A percentile compares a stretch with the other conserved stretches of the same genome.
Evolutionary conservation across 2,113 vertebrate genomes (phyloP).

Genomic region (Herpetotheres cachinnans): DNA sequence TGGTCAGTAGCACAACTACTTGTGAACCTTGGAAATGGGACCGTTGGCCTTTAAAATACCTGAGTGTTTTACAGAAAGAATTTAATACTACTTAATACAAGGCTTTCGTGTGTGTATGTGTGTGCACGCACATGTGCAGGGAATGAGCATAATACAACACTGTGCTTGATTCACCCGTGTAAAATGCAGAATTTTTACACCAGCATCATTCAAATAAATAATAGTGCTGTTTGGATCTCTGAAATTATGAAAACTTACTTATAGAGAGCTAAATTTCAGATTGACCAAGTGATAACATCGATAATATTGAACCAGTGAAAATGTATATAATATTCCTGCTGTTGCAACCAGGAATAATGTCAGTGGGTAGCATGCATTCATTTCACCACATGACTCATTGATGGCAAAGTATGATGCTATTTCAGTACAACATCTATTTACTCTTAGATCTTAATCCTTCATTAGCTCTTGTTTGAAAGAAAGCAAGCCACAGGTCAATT

Average conservation of each 20-base stretch:
- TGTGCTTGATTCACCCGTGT: neutral
- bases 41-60: neutral
- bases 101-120: neutral
- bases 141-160: neutral
- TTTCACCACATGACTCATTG: constrained; percentile 52
- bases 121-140: too few species aligned
- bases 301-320: constrained; percentile 33
- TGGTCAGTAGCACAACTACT: neutral
- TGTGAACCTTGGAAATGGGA: neutral
- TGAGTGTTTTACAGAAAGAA: neutral
- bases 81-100: neutral
- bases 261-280: constrained; percentile 40
- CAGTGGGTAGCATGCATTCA: constrained; percentile 36
- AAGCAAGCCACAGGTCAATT: constrained; percentile 36
- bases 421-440: constrained; percentile 55
- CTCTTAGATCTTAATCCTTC: constrained; percentile 61
- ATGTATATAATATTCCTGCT: neutral
- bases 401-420: constrained; percentile 51
- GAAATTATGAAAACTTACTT: neutral
- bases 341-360: constrained; percentile 56
- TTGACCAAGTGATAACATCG: neutral
- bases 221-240: constrained; percentile 2
- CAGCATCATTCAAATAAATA: constrained; percentile 24
- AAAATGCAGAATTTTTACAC: neutral
- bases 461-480: constrained; percentile 58